Base-by-base conservation (phyloP, 53 echinoderm and acorn worm genomes). In the Henricia sp. region DNA sequence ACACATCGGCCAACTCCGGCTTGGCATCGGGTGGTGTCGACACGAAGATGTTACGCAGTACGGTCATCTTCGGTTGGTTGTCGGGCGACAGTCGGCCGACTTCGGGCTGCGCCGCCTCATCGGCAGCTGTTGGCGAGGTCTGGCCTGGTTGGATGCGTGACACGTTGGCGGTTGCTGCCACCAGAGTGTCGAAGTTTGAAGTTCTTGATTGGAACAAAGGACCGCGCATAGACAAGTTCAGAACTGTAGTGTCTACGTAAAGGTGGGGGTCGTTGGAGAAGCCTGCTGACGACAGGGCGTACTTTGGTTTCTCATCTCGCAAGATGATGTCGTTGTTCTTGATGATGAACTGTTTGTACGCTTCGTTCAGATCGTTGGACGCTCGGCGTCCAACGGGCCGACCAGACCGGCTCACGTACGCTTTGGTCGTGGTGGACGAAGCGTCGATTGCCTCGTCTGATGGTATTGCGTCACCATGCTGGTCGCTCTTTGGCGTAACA, bases 101-200 rank as follows among this genome's bases (percentile, higher is more conserved):
- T 28, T 68, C 75, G 6, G 51, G 67, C 29, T 80, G 80, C 48
- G 80, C 64, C 4, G 76, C 75, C 32, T 86, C 86, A 67, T 86
- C 86, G n/a, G 75, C 86, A 0, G 76, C 75, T 2, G 86, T 86
- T 3, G 86, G 86, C 16, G 86, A 86, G 32, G 75, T 75, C 52
- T 86, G 74, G 5, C 54, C 86, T 3, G 55, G 92, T 59, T 69
- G 13, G 92, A 94, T 43, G 92, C 92, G 46, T 74, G 90, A 24
- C 82, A 94, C 78, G 69, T 86, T 86, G 90, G 91, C 54, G 66
- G 84, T 67, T 86, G 86, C 86, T 3, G 76, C 76, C 65, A 86
- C 86, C 54, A 86, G 26, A 16, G 53, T 33, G 11, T 54, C 67
- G 40, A 52, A 86, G 67, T 67, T 86, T 6, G 35, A 68, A 30